phyloP scores from a whole-genome alignment of 2,888 invertebrate species.

The Dicycla oo region DNA sequence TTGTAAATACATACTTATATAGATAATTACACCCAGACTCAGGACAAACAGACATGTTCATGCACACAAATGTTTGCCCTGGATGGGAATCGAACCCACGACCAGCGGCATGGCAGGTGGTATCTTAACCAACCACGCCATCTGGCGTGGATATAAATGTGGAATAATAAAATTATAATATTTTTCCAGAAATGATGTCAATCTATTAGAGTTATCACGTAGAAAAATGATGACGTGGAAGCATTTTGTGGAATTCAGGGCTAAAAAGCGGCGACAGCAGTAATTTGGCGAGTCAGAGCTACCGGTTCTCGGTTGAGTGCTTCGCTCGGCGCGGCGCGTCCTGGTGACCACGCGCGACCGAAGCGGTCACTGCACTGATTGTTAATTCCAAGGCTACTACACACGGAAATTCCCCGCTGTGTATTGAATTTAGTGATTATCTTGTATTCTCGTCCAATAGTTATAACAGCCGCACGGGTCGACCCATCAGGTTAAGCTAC shows the following conservation, averaged over 20 bases:
- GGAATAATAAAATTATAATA: no score
- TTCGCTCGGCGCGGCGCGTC: conserved; percentile 21
- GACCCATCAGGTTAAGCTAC: no score
- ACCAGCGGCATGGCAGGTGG: no score
- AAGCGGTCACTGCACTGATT: conserved; percentile 50
- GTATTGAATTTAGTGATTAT: conserved; percentile 27
- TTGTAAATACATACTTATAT: no score
- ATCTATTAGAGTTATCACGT: conserved; percentile 49
- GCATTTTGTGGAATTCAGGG: conserved; percentile 51
- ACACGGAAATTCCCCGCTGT: conserved; percentile 14
- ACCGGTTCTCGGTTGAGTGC: conserved; percentile 66
- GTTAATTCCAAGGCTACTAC: conserved; percentile 47
- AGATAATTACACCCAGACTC: no score
- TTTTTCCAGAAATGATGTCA: conserved; percentile 46
- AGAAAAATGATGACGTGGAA: conserved; percentile 55
- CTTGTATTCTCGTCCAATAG: not conserved
- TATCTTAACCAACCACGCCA: no score
- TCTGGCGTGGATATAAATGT: no score
- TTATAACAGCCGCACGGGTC: no score
- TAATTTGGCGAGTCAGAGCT: conserved; percentile 69
- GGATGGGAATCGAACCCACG: no score
- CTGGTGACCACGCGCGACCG: conserved; percentile 19
- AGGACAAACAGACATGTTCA: no score
- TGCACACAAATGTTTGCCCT: no score
- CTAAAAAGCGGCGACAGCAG: conserved; percentile 56